Evolutionary conservation across 2,888 invertebrate species (phyloP).

Genomic region (Plagodis dolabraria): DNA sequence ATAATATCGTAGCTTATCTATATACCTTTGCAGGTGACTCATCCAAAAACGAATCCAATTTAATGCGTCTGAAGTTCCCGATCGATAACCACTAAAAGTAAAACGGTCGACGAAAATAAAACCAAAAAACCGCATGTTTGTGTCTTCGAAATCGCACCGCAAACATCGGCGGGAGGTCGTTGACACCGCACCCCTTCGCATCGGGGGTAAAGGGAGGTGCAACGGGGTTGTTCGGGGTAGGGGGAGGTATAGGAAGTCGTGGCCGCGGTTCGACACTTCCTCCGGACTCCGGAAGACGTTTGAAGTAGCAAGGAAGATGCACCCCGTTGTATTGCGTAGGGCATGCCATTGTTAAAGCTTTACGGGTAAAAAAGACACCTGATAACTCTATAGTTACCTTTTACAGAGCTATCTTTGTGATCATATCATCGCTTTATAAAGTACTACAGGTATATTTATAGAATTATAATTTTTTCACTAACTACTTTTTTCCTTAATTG

Average conservation of each 20-base stretch:
- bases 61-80: conserved; percentile 48
- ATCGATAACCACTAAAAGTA: conserved; percentile 63
- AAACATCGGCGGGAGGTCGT: conserved; percentile 72
- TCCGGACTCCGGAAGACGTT: conserved; percentile 84
- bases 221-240: conserved; percentile 41
- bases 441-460: no score
- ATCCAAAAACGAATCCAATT: conserved; percentile 32
- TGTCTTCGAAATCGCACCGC: conserved; percentile 77
- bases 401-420: background rate
- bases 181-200: conserved; percentile 63
- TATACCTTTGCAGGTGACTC: conserved; percentile 14
- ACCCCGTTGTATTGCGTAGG: conserved; percentile 37
- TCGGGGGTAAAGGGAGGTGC: conserved; percentile 45
- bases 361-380: conserved; percentile 6
- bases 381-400: background rate
- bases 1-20: background rate
- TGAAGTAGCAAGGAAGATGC: conserved; percentile 68
- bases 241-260: conserved; percentile 66
- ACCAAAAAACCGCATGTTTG: conserved; percentile 71
- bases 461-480: no score
- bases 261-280: conserved; percentile 83
- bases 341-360: conserved; percentile 15
- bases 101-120: conserved; percentile 60
- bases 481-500: no score
- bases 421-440: no score